Evolutionary conservation across 2,113 vertebrate genomes (phyloP), one percentile per base, ranked within the genome.

Genomic region (Onychorhynchus coronatus): DNA sequence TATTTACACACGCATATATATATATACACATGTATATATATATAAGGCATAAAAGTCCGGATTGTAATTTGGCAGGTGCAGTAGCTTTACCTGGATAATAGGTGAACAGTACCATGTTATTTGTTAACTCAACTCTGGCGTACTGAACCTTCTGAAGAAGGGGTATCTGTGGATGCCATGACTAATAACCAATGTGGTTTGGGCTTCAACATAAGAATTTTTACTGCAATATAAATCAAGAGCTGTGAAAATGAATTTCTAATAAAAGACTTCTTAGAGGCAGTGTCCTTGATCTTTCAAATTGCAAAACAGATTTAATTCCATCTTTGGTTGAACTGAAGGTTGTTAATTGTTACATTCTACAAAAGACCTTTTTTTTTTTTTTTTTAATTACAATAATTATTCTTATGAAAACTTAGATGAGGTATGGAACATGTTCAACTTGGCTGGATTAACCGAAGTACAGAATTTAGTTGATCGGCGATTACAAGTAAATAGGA

Each of bases 401-500:
- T 94, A 70, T 92, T 96, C 66, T 30, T 82, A 68, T 97, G 96
- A 96, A 80, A 96, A 92, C 90, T 94, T 83, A 99, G 99, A 98
- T 63, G 99, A 99, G 91, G 91, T 99, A 86, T 95, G 97, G 94
- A 73, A 53, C 91, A 97, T 99, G 96, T 99, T 99, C 98, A 98
- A 76, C 81, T 97, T 96, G 52, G 98, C 99, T 84, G 99, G 99
- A 90, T 98, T 99, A 95, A 97, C 98, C n/a, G 98, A 99, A 98
- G 94, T 99, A 94, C 99, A 99, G 98, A 99, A 99, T 96, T 92
- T 99, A 91, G 98, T 99, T 94, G 99, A 99, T 98, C 98, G 92
- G 39, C 98, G 99, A 85, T 98, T 99, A 39, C 99, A 99, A 98
- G 99, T 99, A 35, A 99, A 99, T 97, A 98, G 99, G 96, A 98